A percentile compares a stretch with the other conserved stretches of the same genome.
These are phyloP conservation scores for Felis chaus DNA, from an alignment of 2,113 vertebrate genomes.

Conservation along the genomic window DNA sequence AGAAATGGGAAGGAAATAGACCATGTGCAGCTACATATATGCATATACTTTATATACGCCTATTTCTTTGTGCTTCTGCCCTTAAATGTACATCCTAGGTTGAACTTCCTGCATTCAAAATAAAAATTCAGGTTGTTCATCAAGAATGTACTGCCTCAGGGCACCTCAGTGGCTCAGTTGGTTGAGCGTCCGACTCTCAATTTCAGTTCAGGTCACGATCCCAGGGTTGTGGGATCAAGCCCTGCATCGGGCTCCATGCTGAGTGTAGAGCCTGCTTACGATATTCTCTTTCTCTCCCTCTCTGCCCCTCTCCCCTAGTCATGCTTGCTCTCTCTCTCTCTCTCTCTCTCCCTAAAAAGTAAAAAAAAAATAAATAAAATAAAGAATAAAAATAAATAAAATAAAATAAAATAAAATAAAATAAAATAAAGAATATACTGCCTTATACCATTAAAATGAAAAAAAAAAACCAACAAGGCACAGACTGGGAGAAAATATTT, in stretches of 20 bases:
- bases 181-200: too few species aligned
- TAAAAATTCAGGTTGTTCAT: background rate
- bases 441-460: background rate
- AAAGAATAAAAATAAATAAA: background rate
- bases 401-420: background rate
- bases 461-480: background rate
- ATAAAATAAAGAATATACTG: background rate
- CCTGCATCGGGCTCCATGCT: too few species aligned
- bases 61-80: background rate
- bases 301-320: too few species aligned
- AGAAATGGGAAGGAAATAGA: background rate
- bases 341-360: background rate
- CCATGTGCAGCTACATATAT: fast-evolving
- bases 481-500: background rate
- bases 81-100: background rate
- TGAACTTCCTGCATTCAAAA: background rate
- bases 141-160: background rate
- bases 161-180: too few species aligned
- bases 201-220: too few species aligned
- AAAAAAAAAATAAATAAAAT: background rate
- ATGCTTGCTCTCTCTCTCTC: too few species aligned
- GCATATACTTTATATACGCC: background rate
- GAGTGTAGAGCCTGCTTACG: too few species aligned
- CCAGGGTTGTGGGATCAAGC: too few species aligned
- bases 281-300: too few species aligned